Conservation (phyloP, 2,797 vertebrate genomes). For the Aphelocoma californica region DNA sequence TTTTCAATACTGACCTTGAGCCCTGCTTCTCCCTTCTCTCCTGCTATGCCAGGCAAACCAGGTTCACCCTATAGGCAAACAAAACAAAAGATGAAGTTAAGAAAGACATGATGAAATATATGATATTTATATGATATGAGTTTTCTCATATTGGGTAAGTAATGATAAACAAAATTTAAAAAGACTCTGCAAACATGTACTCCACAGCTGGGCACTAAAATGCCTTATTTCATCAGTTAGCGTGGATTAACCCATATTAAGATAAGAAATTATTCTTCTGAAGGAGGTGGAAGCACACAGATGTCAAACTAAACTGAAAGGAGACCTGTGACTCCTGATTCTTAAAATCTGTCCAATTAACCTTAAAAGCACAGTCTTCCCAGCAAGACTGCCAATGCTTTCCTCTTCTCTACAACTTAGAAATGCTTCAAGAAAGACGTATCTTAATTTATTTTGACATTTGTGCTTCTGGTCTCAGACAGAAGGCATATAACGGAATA, state of each 20-base stretch:
- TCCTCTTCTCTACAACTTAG: background rate
- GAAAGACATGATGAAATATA: background rate
- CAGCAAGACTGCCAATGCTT: background rate
- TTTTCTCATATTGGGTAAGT: background rate
- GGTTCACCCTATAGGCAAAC: conserved; percentile 82
- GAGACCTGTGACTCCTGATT: background rate
- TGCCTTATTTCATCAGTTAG: background rate
- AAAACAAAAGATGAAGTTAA: background rate
- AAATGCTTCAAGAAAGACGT: background rate
- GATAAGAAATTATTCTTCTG: background rate
- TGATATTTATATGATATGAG: background rate
- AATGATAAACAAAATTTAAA: background rate
- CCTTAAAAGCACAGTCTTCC: background rate
- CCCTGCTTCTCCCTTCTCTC: conserved; percentile 87
- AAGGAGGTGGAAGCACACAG: background rate
- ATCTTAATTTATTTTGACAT: background rate
- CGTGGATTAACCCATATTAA: background rate
- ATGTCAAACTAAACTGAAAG: background rate
- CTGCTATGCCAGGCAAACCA: conserved; percentile 85
- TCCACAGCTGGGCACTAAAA: background rate
- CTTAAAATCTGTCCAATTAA: background rate
- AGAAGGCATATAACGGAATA: background rate
- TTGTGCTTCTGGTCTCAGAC: background rate
- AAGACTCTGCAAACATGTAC: background rate
- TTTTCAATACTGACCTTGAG: conserved; percentile 83